phyloP scores from a whole-genome alignment of 2,888 invertebrate genomes.

The Caradrina kadenii region DNA sequence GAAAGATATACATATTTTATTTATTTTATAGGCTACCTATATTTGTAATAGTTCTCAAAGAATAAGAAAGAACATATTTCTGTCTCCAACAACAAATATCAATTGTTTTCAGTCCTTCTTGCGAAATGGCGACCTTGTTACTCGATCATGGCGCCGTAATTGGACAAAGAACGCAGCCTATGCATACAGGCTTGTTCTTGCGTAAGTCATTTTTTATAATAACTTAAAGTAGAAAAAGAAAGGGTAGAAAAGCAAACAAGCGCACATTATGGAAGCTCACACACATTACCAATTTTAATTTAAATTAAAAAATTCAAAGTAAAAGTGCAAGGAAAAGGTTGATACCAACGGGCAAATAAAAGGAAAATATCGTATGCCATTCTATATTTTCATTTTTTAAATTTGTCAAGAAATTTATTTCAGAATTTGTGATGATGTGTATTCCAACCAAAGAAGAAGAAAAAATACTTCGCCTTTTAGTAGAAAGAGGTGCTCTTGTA shows the following conservation, averaged over 20 bases:
- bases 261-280: no score
- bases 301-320: no score
- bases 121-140: conserved; percentile 76
- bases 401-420: conserved; percentile 1
- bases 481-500: conserved; percentile 78
- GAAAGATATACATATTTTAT: not conserved
- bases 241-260: no score
- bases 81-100: not conserved
- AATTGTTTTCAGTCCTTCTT: conserved; percentile 75
- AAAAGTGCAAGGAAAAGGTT: no score
- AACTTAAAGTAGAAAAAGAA: not conserved
- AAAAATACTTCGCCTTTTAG: conserved; percentile 78
- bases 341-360: no score
- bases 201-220: conserved; percentile 71
- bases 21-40: not conserved
- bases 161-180: conserved; percentile 69
- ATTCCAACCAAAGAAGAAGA: conserved; percentile 78
- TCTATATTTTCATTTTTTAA: no score
- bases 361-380: no score
- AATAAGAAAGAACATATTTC: not conserved
- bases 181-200: conserved; percentile 83
- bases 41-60: not conserved
- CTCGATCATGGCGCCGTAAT: conserved; percentile 81
- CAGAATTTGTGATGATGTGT: conserved; percentile 86
- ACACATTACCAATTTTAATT: no score